Evolutionary conservation across 2,113 vertebrate species (phyloP), one percentile per base, ranked within the genome.

Genomic region (Porphyrio hochstetteri): DNA sequence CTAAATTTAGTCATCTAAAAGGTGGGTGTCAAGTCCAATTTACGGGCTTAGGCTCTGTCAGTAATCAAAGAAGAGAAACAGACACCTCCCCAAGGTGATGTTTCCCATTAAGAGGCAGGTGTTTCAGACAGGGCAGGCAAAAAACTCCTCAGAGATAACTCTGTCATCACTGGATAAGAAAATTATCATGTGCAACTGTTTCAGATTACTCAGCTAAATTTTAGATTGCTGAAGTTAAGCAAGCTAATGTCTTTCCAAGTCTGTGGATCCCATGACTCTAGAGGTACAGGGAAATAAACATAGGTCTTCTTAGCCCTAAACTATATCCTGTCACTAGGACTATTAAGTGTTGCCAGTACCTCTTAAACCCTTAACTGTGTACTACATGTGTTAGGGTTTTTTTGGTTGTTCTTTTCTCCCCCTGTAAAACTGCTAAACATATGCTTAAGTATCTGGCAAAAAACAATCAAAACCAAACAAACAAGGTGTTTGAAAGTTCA

Each of bases 381-480:
- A n/a, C 57, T 94, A 71, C 60, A 67, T n/a, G 46, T 89, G 87
- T 52, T 88, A 61, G 9, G 1, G 2, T 55, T 93, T 81, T 82
- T 56, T 56, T 15, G 24, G 12, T 33, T 18, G 19, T 84, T 83
- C 71, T 94, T 79, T 15, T 13, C 25, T 74, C 23, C 20, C 52
- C 71, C 68, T 55, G 57, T 94, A 94, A 97, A 95, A 94, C 92
- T 82, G 59, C 76, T 94, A 86, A 94, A 86, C 96, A 96, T 95
- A 95, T 94, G 96, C 33, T 88, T 81, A 94, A 76, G 92, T 93
- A 91, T 93, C 80, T 96, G 96, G 92, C 81, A 92, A 92, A 57
- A 72, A 95, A 96, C 96, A 96, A 96, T 95, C 88, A 88, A 96
- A 96, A 88, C 53, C 77, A 94, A 92, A 44, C 88, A 95, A 90